Evolutionary conservation across 2,797 vertebrate species (phyloP).

Genomic region (Adrianichthys oophorus): DNA sequence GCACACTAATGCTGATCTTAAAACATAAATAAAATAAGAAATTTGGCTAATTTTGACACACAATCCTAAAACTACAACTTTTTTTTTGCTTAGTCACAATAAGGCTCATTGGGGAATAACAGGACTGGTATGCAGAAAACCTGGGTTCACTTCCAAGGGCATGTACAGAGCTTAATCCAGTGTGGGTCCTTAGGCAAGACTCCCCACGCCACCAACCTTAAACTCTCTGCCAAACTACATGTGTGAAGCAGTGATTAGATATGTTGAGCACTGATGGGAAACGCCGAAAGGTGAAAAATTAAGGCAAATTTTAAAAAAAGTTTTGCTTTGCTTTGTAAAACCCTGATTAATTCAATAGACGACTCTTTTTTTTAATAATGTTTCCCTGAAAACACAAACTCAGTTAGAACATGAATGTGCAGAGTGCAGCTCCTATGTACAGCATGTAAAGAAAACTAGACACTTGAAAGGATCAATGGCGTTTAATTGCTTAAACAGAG

Average conservation of each 20-base stretch:
- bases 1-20: no score
- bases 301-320: slow-evolving; percentile 12
- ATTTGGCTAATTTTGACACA: no score
- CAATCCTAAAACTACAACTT: no score
- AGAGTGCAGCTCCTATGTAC: slow-evolving; percentile 42
- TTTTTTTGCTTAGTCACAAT: background rate
- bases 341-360: slow-evolving; percentile 69
- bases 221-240: no score
- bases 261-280: no score
- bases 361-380: slow-evolving; percentile 73
- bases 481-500: slow-evolving; percentile 31
- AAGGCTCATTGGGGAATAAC: slow-evolving; percentile 1
- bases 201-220: no score
- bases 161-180: no score
- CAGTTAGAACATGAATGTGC: slow-evolving; percentile 39
- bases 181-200: no score
- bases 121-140: background rate
- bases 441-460: slow-evolving; percentile 29
- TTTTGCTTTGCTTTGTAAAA: slow-evolving; percentile 44
- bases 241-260: no score
- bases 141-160: no score
- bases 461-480: slow-evolving; percentile 24
- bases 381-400: slow-evolving; percentile 33
- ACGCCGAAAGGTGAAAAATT: background rate
- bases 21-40: no score